A percentile compares a stretch with the other conserved stretches of the same genome.
Conservation (phyloP, 2,888 invertebrate species). For the Dione juno region DNA sequence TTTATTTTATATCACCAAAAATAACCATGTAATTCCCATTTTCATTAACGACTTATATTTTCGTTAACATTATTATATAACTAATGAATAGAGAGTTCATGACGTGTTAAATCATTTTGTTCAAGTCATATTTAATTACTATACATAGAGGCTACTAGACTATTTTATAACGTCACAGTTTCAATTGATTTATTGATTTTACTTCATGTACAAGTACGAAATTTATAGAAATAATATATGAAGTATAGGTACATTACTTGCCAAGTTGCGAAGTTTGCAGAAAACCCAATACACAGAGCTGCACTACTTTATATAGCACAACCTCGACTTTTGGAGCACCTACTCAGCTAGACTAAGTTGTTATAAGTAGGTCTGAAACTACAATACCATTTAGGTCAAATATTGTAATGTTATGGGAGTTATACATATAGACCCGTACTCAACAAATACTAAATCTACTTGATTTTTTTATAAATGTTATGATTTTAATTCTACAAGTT, state of each 20-base stretch:
- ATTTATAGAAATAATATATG: slow-evolving; percentile 28
- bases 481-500: too few relatives aligned
- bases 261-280: slow-evolving; percentile 38
- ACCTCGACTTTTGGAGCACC: slow-evolving; percentile 33
- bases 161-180: background rate
- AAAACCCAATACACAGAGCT: slow-evolving; percentile 39
- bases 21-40: too few relatives aligned
- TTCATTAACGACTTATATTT: too few relatives aligned
- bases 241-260: slow-evolving; percentile 31
- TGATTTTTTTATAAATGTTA: too few relatives aligned
- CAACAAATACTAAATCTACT: background rate
- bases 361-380: slow-evolving; percentile 30
- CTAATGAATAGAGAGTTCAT: too few relatives aligned
- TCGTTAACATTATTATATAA: too few relatives aligned
- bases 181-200: slow-evolving; percentile 2
- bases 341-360: slow-evolving; percentile 32
- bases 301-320: slow-evolving; percentile 31
- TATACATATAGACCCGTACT: background rate
- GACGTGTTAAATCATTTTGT: too few relatives aligned
- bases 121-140: background rate
- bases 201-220: slow-evolving; percentile 3
- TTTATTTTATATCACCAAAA: too few relatives aligned
- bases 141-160: too few relatives aligned
- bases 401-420: slow-evolving; percentile 7
- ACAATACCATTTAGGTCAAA: slow-evolving; percentile 14